phyloP scores from a whole-genome alignment of 2,888 invertebrate genomes.

The Plagiodera versicolora region DNA sequence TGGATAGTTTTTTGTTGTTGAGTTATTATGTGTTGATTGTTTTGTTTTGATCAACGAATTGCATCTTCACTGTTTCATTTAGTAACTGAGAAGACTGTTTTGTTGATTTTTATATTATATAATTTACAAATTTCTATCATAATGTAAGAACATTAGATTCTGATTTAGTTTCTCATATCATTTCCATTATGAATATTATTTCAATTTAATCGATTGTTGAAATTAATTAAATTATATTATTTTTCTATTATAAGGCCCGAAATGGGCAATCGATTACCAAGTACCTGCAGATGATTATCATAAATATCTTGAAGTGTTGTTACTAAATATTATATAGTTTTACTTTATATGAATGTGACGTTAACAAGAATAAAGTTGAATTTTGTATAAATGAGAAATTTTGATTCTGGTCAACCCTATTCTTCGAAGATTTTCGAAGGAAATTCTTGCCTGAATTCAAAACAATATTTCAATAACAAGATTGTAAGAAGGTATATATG shows the following conservation, averaged over 20 bases:
- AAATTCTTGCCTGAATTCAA: too few species aligned
- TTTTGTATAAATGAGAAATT: too few species aligned
- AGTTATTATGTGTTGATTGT: constrained; percentile 30
- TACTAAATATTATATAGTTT: constrained; percentile 37
- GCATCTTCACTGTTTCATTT: constrained; percentile 29
- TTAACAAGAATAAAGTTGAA: constrained; percentile 1
- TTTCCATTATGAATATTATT: neutral
- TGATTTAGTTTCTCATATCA: neutral
- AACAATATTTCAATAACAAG: too few species aligned
- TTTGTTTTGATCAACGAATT: constrained; percentile 29
- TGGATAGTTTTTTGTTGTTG: constrained; percentile 27
- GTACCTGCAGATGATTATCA: constrained; percentile 11
- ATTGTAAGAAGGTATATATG: too few species aligned
- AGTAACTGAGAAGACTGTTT: constrained; percentile 30
- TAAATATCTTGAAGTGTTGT: constrained; percentile 24
- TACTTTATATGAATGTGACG: constrained; percentile 33
- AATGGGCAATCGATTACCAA: neutral
- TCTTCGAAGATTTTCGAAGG: too few species aligned
- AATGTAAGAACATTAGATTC: neutral
- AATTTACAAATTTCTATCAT: constrained; percentile 31
- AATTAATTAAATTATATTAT: neutral
- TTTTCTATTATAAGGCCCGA: neutral
- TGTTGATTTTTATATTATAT: constrained; percentile 32
- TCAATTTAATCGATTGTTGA: neutral
- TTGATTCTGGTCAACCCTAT: too few species aligned